phyloP scores from a whole-genome alignment of 2,888 invertebrate genomes.

The Campoplex capitator region DNA sequence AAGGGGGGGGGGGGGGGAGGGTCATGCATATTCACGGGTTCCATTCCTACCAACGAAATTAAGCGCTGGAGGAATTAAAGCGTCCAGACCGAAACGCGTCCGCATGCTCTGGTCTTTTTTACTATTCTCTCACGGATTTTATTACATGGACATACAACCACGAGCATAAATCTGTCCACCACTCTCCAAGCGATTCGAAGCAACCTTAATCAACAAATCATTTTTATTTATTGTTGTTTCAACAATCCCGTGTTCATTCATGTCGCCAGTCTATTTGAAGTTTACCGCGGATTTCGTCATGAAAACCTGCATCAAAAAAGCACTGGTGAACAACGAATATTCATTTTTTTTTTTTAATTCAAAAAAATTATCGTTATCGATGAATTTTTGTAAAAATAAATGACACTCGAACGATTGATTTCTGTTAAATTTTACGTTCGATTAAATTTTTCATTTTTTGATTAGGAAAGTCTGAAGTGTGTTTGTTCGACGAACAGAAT shows the following conservation, averaged over 20 bases:
- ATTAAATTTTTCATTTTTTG: too few species aligned
- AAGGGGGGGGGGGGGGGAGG: neutral
- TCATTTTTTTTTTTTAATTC: neutral
- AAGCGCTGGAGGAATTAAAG: conserved; percentile 75
- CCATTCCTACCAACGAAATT: conserved; percentile 75
- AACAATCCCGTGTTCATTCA: neutral
- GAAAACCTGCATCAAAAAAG: neutral
- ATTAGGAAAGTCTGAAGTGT: too few species aligned
- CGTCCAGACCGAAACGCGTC: conserved; percentile 68
- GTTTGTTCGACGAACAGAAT: too few species aligned
- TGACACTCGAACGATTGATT: too few species aligned
- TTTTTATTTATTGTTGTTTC: neutral
- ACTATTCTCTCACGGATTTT: conserved; percentile 44
- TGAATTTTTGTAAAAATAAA: neutral
- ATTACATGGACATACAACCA: neutral
- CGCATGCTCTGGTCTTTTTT: conserved; percentile 34
- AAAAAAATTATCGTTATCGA: neutral
- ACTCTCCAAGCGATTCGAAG: neutral
- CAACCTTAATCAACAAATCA: neutral
- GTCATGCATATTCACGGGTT: conserved; percentile 75
- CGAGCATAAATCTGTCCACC: neutral
- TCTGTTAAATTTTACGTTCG: too few species aligned
- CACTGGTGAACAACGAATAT: neutral
- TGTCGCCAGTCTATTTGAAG: neutral
- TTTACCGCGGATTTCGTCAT: neutral